Percentiles rank a stretch among this genome's conserved stretches.
Evolutionary conservation across 1,140 invertebrate genomes (phyloP).

Genomic region (Orius insidiosus): DNA sequence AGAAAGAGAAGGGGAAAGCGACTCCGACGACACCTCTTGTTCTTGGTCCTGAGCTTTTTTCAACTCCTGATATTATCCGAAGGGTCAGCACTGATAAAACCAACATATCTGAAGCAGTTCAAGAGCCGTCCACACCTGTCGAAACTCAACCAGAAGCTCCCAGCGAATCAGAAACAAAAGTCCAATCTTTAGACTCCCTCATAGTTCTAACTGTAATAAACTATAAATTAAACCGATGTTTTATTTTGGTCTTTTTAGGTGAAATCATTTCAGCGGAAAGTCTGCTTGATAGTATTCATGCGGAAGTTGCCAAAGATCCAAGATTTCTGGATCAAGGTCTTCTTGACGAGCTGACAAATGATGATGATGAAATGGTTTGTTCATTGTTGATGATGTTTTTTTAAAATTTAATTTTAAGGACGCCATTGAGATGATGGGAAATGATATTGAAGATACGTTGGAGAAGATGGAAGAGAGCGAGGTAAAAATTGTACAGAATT

Average conservation of each 20-base stretch:
- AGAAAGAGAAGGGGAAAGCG: slow-evolving; percentile 21
- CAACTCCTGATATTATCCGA: slow-evolving; percentile 58
- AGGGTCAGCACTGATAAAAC: slow-evolving; percentile 30
- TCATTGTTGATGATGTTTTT: background rate
- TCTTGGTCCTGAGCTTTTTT: slow-evolving; percentile 46
- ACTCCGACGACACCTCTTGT: slow-evolving; percentile 13
- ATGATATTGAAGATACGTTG: background rate
- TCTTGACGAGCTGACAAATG: slow-evolving; percentile 25
- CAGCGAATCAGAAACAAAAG: background rate
- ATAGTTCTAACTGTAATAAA: background rate
- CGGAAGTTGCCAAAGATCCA: slow-evolving; percentile 19
- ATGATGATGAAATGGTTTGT: slow-evolving; percentile 5
- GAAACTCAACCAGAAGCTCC: background rate
- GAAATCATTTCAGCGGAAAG: slow-evolving; percentile 11
- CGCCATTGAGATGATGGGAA: background rate
- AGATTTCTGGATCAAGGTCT: slow-evolving; percentile 28
- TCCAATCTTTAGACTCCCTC: background rate
- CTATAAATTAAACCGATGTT: background rate
- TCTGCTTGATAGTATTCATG: slow-evolving; percentile 14
- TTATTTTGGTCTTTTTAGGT: background rate
- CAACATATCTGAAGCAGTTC: slow-evolving; percentile 15
- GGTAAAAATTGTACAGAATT: background rate
- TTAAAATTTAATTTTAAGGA: background rate
- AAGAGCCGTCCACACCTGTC: slow-evolving; percentile 15
- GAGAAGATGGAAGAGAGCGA: background rate